Evolutionary conservation across 2,113 vertebrate species (phyloP).

Genomic region (human): GRCh38 chr1:106039501-106040000

Average conservation of each 20-base stretch:
- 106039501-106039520: not conserved
- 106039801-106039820: not conserved
- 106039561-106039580: not conserved
- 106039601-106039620: no score
- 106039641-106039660: not conserved
- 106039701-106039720: not conserved
- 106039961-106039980: no score
- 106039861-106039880: no score
- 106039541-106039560: not conserved
- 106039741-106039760: not conserved
- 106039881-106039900: no score
- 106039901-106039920: no score
- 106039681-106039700: not conserved
- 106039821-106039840: not conserved
- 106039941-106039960: no score
- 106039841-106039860: no score
- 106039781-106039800: not conserved
- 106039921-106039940: no score
- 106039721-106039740: not conserved
- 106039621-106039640: not conserved
- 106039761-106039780: not conserved
- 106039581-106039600: not conserved
- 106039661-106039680: not conserved
- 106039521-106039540: not conserved
- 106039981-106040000: no score